Conservation (phyloP, 1,140 invertebrate genomes). For the Drosophila melanogaster region DNA sequence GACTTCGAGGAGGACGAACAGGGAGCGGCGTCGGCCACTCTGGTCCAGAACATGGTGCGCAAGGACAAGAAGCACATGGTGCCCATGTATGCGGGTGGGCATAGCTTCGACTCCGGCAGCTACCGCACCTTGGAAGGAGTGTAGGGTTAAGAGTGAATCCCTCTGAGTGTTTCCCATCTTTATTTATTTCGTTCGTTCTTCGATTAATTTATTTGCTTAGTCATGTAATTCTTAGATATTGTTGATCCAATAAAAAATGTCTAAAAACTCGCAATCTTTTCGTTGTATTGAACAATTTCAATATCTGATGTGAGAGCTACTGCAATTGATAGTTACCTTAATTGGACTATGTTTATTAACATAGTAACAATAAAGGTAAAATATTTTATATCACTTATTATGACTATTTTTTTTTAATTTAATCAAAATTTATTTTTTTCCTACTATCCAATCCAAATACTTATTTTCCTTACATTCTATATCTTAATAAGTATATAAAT, state of each 20-base stretch:
- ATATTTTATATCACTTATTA: too few relatives aligned
- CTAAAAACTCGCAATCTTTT: background rate
- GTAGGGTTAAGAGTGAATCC: constrained; percentile 27
- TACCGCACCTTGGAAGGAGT: constrained; percentile 53
- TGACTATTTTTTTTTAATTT: too few relatives aligned
- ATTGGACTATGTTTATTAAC: too few relatives aligned
- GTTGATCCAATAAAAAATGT: constrained; percentile 44
- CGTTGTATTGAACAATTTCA: too few relatives aligned
- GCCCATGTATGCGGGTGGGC: constrained; percentile 74
- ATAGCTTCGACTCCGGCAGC: constrained; percentile 49
- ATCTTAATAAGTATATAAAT: too few relatives aligned
- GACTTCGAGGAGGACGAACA: constrained; percentile 65
- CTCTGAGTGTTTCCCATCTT: constrained; percentile 37
- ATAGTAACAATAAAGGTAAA: too few relatives aligned
- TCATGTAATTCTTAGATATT: constrained; percentile 36
- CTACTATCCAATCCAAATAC: too few relatives aligned
- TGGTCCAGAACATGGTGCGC: constrained; percentile 78
- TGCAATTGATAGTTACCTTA: too few relatives aligned
- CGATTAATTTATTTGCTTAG: constrained; percentile 67
- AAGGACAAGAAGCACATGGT: constrained; percentile 78
- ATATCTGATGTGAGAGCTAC: too few relatives aligned
- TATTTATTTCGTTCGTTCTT: constrained; percentile 66
- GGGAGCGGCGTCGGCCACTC: constrained; percentile 65
- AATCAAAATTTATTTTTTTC: too few relatives aligned
- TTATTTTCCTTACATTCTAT: too few relatives aligned